phyloP scores from a whole-genome alignment of 2,888 invertebrate species.

The Rhimphoctona megacephalus region DNA sequence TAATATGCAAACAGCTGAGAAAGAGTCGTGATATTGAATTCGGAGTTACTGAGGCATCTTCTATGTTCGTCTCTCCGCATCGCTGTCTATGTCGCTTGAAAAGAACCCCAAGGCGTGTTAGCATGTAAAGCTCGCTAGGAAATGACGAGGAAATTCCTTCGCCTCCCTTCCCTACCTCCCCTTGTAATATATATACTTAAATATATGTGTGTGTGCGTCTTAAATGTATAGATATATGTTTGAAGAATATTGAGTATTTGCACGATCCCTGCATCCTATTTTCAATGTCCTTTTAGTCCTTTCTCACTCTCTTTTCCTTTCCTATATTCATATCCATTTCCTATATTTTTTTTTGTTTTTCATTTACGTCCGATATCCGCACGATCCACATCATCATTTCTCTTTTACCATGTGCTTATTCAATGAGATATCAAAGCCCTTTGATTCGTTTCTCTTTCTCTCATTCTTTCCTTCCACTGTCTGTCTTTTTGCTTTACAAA shows the following conservation, averaged over 20 bases:
- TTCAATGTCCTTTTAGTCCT: neutral
- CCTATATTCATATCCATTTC: neutral
- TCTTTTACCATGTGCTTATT: conserved; percentile 1
- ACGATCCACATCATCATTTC: neutral
- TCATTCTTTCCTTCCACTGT: neutral
- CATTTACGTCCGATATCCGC: conserved; percentile 28
- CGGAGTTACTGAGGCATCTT: conserved; percentile 10
- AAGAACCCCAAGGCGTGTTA: conserved; percentile 35
- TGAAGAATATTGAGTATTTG: conserved; percentile 32
- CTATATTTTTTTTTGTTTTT: neutral
- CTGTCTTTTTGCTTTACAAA: neutral
- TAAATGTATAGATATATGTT: neutral
- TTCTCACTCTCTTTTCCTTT: neutral
- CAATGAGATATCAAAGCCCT: conserved; percentile 4
- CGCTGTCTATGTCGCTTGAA: conserved; percentile 26
- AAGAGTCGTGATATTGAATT: conserved; percentile 61
- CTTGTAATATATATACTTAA: neutral
- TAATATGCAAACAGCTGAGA: conserved; percentile 66
- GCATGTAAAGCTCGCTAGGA: conserved; percentile 45
- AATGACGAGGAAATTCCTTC: conserved; percentile 44
- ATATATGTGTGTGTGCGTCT: neutral
- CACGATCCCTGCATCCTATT: conserved; percentile 28
- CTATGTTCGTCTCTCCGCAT: conserved; percentile 24
- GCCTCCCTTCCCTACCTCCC: neutral
- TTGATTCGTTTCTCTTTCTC: conserved; percentile 12